Evolutionary conservation across 2,113 vertebrate genomes (phyloP), one percentile per base, ranked within the genome.

Genomic region (Seriola aureovittata): DNA sequence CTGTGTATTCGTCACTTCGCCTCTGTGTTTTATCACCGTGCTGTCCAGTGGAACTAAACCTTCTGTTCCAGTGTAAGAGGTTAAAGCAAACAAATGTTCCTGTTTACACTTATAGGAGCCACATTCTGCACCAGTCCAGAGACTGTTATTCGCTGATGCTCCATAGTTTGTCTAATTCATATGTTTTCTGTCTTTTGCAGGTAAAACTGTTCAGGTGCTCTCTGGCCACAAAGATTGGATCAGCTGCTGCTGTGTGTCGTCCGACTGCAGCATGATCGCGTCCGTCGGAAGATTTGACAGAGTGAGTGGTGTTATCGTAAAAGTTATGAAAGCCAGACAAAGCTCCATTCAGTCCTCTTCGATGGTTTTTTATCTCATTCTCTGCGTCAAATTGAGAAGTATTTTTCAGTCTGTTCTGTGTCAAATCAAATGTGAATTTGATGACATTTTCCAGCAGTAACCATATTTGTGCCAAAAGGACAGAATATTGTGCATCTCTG

Each of bases 211-310:
- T n/a, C 97, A 97, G 85, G 96, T 98, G 85, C 91, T 99, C 2
- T 94, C 92, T 0, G 97, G 97, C 80, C 98, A 99, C 0, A 94
- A 96, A 78, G 96, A 97, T 84, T 99, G 98, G 98, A 96, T 99
- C 63, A 98, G 97, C 87, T 96, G 96, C 94, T 99, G 97, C 88
- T 95, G 97, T 72, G 94, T 99, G 48, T 99, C 98, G 1, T 96
- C 98, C 0, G 97, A 99, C 93, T 97, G 97, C 89, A 98, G 97
- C 85, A 97, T 99, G 97, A 95, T 99, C 11, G 98, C 97, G 1
- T 99, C 98, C 0, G 97, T 96, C 0, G 97, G 97, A 0, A 96
- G 97, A 1, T 96, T 97, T 85, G 98, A 98, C 85, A 95, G 96
- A 81, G 98, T 99, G 91, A 97, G 98, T 95, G 44, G 3, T 1